phyloP scores from a whole-genome alignment of 2,797 vertebrate genomes.

The Zalophus californianus region DNA sequence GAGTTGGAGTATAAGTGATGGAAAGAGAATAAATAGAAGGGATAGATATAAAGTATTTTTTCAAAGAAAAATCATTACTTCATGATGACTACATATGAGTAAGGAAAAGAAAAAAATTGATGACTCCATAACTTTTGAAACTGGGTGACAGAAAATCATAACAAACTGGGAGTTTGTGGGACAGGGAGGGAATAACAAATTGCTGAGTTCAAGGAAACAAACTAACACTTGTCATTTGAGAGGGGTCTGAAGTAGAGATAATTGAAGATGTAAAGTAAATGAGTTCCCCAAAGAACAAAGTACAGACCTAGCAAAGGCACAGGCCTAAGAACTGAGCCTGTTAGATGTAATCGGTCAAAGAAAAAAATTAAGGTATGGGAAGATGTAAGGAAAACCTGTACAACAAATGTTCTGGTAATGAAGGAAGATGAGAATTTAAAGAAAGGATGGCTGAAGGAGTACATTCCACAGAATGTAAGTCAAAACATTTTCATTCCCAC shows the following conservation, averaged over 20 bases:
- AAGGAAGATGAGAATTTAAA: constrained; percentile 2
- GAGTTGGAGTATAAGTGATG: not conserved
- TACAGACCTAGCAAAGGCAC: not conserved
- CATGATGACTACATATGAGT: not conserved
- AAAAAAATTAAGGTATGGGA: not conserved
- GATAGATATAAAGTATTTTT: not conserved
- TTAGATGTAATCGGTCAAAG: not conserved
- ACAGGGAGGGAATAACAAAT: not conserved
- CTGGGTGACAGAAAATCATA: not conserved
- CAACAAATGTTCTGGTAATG: not conserved
- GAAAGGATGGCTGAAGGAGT: not conserved
- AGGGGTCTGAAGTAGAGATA: not conserved
- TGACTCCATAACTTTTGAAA: constrained; percentile 22
- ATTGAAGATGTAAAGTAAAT: not conserved
- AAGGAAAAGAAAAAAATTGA: not conserved
- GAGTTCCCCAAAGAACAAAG: not conserved
- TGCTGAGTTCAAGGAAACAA: not conserved
- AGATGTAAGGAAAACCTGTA: not conserved
- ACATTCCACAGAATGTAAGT: not conserved
- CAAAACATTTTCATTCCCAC: not conserved
- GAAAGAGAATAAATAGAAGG: constrained; percentile 8
- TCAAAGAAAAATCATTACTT: constrained; percentile 1
- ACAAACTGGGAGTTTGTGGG: not conserved
- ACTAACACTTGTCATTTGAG: not conserved
- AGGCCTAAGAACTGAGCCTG: not conserved